These are phyloP conservation scores for Mantis religiosa DNA, from an alignment of 2,888 invertebrate species.

Conservation along the genomic window DNA sequence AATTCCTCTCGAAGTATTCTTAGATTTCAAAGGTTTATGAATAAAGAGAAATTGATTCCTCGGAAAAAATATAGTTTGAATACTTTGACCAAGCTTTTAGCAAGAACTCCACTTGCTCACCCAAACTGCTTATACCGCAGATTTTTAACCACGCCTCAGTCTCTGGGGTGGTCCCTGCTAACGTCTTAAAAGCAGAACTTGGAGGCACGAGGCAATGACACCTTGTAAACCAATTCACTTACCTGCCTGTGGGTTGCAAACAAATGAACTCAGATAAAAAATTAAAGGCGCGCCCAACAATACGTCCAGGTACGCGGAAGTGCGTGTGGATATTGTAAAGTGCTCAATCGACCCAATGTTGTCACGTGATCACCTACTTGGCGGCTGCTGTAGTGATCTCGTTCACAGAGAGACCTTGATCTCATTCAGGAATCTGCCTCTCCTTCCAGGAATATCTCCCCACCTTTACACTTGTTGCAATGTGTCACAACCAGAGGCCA, in stretches of 20 bases:
- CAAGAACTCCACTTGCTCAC: no score
- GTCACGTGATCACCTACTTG: not conserved
- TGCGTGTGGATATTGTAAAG: not conserved
- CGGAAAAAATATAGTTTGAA: no score
- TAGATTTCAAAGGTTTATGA: no score
- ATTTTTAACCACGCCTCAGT: no score
- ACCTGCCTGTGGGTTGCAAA: not conserved
- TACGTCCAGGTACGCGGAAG: not conserved
- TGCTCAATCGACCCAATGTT: not conserved
- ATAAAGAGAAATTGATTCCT: no score
- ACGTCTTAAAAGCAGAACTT: not conserved
- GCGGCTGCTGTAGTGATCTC: not conserved
- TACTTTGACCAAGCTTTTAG: no score
- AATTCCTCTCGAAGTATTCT: no score
- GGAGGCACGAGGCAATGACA: not conserved
- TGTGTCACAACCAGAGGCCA: not conserved
- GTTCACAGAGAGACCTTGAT: not conserved
- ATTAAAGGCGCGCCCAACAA: not conserved
- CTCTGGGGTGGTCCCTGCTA: no score
- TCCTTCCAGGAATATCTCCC: not conserved
- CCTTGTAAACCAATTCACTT: not conserved
- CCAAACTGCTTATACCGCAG: no score
- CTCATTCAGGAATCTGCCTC: not conserved
- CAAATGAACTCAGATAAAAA: not conserved
- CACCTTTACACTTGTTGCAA: not conserved